Evolutionary conservation across 2,888 invertebrate species (phyloP).

Genomic region (Synergus japonicus): DNA sequence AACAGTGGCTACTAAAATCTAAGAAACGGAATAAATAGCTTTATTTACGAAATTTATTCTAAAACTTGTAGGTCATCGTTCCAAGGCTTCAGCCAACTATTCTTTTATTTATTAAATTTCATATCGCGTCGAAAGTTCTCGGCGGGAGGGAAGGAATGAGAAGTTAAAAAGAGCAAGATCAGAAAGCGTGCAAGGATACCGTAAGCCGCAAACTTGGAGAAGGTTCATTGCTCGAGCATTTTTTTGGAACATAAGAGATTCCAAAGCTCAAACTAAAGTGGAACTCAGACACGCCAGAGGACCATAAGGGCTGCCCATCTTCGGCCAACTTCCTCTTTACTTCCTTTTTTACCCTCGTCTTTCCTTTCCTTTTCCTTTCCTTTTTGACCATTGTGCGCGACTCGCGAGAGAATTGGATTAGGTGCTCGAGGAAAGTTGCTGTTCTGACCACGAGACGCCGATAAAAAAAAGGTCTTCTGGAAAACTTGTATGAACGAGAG

Average conservation of each 20-base stretch:
- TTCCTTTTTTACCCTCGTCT: conserved; percentile 47
- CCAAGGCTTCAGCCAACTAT: neutral
- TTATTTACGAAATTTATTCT: neutral
- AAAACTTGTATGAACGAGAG: conserved; percentile 54
- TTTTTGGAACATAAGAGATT: conserved; percentile 15
- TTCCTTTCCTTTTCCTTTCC: conserved; percentile 55
- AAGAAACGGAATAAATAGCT: too few relatives aligned
- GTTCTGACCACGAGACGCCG: conserved; percentile 56
- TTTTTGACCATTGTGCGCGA: conserved; percentile 50
- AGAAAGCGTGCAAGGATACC: conserved; percentile 27
- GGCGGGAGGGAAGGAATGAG: neutral
- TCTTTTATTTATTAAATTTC: neutral
- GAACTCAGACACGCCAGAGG: conserved; percentile 61
- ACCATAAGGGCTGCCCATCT: conserved; percentile 54
- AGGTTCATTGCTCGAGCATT: conserved; percentile 2
- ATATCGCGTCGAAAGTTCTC: neutral
- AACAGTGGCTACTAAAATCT: too few relatives aligned
- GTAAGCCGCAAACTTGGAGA: neutral
- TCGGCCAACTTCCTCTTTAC: conserved; percentile 51
- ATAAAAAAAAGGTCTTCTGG: conserved; percentile 54
- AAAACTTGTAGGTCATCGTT: too few relatives aligned
- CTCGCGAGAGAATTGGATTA: conserved; percentile 68
- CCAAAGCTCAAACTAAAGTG: conserved; percentile 50
- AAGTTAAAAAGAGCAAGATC: conserved; percentile 43
- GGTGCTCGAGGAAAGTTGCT: conserved; percentile 63